Evolutionary conservation across 2,113 vertebrate genomes (phyloP).

Genomic region (Globicephala melas): DNA sequence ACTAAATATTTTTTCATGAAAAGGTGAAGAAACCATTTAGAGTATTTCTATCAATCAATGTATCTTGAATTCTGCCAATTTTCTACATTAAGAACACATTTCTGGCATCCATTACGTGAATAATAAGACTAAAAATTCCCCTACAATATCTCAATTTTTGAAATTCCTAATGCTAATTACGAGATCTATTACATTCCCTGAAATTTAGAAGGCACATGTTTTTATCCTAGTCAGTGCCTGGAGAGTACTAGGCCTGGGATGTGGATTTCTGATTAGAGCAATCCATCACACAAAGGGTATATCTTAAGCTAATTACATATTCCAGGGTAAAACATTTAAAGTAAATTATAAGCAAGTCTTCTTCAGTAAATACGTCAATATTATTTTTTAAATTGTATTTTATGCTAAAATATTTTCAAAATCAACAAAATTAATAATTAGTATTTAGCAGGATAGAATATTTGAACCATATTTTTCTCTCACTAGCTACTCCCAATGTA

Average conservation of each 20-base stretch:
- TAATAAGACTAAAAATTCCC: neutral
- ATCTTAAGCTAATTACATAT: neutral
- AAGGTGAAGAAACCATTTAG: neutral
- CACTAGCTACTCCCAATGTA: neutral
- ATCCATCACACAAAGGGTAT: neutral
- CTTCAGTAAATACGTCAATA: neutral
- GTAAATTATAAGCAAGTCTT: neutral
- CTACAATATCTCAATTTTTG: neutral
- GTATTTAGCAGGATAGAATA: neutral
- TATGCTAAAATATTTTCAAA: neutral
- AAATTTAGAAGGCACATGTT: neutral
- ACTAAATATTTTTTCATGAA: neutral
- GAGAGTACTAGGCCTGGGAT: neutral
- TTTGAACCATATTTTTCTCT: neutral
- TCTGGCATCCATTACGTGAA: neutral
- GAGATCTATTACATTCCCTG: neutral
- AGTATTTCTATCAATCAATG: neutral
- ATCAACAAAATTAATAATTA: neutral
- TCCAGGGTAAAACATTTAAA: neutral
- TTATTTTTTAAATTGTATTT: neutral
- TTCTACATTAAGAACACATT: neutral
- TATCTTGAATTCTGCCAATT: neutral
- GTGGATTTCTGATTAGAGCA: neutral
- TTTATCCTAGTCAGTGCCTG: neutral
- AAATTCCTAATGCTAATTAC: neutral